Percentiles rank a stretch among this genome's conserved stretches.
These are phyloP conservation scores for Platalea minor DNA, from an alignment of 2,797 vertebrate genomes.

Conservation along the genomic window DNA sequence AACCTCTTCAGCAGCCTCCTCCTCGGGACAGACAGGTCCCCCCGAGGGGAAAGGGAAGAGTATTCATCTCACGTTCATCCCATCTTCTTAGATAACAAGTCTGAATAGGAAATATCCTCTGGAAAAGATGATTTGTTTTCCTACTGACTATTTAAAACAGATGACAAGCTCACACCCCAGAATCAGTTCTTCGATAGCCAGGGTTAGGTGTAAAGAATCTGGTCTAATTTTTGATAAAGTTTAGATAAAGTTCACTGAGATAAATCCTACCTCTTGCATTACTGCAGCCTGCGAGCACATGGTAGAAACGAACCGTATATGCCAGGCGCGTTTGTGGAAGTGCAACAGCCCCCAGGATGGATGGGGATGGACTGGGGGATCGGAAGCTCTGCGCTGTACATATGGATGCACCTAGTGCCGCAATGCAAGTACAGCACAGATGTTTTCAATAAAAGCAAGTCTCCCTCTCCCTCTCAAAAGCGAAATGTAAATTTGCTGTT, in stretches of 20 bases:
- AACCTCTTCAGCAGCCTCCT: background rate
- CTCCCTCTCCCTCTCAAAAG: background rate
- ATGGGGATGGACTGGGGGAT: background rate
- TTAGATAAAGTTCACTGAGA: background rate
- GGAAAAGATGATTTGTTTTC: background rate
- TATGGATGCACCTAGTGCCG: background rate
- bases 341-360: background rate
- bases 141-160: background rate
- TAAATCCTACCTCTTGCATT: background rate
- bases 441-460: constrained; percentile 41
- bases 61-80: background rate
- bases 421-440: background rate
- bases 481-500: background rate
- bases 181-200: background rate
- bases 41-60: background rate
- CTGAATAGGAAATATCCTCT: background rate
- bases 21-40: background rate
- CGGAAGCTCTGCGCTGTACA: background rate
- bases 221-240: background rate
- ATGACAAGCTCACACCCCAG: background rate
- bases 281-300: background rate
- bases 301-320: fast-evolving
- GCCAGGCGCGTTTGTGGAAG: background rate
- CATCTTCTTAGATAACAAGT: background rate
- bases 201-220: background rate